Percentiles rank a stretch among this genome's conserved stretches.
These are phyloP conservation scores for Epiblema foenella DNA, from an alignment of 2,888 invertebrate genomes.

Conservation along the genomic window DNA sequence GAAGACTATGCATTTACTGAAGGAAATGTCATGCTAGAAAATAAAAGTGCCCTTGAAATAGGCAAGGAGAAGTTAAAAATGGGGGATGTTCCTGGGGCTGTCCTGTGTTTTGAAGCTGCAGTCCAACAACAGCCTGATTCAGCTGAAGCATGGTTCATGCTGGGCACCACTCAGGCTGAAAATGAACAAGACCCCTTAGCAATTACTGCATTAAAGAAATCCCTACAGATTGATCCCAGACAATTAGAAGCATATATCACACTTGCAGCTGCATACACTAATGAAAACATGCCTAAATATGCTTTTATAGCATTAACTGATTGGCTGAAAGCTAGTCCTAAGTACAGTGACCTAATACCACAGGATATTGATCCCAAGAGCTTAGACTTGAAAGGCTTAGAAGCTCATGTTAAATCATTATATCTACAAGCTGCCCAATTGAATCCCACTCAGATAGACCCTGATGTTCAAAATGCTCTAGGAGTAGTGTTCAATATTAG, in stretches of 20 bases:
- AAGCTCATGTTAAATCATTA: slow-evolving; percentile 88
- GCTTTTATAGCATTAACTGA: slow-evolving; percentile 92
- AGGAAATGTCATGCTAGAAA: slow-evolving; percentile 93
- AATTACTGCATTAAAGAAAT: slow-evolving; percentile 95
- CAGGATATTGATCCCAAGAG: slow-evolving; percentile 75
- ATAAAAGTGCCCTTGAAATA: slow-evolving; percentile 91
- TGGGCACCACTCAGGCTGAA: slow-evolving; percentile 97
- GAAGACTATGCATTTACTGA: slow-evolving; percentile 92
- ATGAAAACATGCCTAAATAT: slow-evolving; percentile 96
- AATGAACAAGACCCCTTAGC: slow-evolving; percentile 98
- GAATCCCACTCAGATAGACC: slow-evolving; percentile 90
- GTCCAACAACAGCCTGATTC: slow-evolving; percentile 92
- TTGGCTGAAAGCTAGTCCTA: slow-evolving; percentile 92
- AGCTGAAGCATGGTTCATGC: slow-evolving; percentile 92
- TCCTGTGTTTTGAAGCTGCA: slow-evolving; percentile 98
- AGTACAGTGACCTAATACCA: slow-evolving; percentile 90
- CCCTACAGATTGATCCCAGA: slow-evolving; percentile 90
- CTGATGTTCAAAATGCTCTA: slow-evolving; percentile 96
- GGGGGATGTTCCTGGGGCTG: slow-evolving; percentile 98
- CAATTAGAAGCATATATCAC: slow-evolving; percentile 95
- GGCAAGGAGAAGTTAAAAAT: slow-evolving; percentile 92
- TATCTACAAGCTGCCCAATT: slow-evolving; percentile 92
- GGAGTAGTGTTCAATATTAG: slow-evolving; percentile 98
- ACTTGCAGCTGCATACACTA: slow-evolving; percentile 97
- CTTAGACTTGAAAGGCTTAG: slow-evolving; percentile 77